Base-by-base conservation (phyloP, 2,797 vertebrate genomes). In the Labeo calbasu region DNA sequence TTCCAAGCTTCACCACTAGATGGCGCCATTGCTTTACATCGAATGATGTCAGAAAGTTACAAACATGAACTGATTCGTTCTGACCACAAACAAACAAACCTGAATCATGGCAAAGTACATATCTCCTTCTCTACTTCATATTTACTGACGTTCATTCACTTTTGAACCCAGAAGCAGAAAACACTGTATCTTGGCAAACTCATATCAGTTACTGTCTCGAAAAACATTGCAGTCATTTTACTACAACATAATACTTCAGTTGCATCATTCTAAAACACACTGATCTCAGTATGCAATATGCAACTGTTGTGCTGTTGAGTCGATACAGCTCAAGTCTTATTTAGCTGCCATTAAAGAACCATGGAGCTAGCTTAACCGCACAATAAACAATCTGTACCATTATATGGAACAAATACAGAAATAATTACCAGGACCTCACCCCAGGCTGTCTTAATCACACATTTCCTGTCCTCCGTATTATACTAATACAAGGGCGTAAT, bases 1-100 rank as follows among this genome's bases (percentile, higher is more conserved):
- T 48, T 59, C 11, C 59, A 66, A 23, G 23, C 13, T 32, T 13
- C 2, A 28, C 23, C 84, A 77, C 55, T 51, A 83, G 86, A 76
- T 85, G 72, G 65, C 3, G 50, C n/a, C 48, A 65, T 53, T 55
- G 71, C 43, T 3, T 17, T 15, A 25, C 8, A 17, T 28, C 23
- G 17, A 71, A 57, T 32, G 9, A 75, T 0, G 21, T n/a, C 4
- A 1, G 40, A 1, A 2, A 46, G 43, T 46, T 43, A 9, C 11
- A 63, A 65, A 65, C 14, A 15, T 32, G 25, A 65, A 32, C 61
- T 8, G 61, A 65, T 8, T 23, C 13, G 1, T 28, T 36, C 73
- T 59, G 17, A 43, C 51, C n/a, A 12, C 21, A 17, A 43, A 59
- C 61, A 28, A 57, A 57, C 17, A 36, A 53, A 55, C 11, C 50